Evolutionary conservation across 2,797 vertebrate species (phyloP), one percentile per base, ranked within the genome.

Genomic region (Enteromius anoplus): DNA sequence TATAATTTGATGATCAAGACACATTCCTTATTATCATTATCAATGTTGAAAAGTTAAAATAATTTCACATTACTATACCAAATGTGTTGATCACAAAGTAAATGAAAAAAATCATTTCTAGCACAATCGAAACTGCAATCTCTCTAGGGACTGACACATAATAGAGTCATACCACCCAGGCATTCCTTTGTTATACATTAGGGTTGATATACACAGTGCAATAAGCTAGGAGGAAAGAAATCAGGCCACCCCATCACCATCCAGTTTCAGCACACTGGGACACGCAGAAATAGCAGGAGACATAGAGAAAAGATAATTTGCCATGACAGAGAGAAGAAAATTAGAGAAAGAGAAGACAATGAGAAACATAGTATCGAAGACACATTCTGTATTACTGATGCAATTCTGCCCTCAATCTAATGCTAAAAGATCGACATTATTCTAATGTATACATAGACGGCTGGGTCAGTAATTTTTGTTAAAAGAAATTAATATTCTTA

Each of bases 111-210:
- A 58, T 3, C 3, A 55, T 55, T 55, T n/a, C 51, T 21, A 53
- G 51, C 51, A 9, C 19, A 53, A 53, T 3, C 19, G 11, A 40
- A 53, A 8, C 37, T n/a, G 19, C 19, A 40, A 37, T n/a, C 8
- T 69, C 11, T 45, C 11, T 23, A 45, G 37, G 0, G n/a, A 23
- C 37, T 42, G 66, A 69, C n/a, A 45, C 21, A 7, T 70, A 12
- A 66, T n/a, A 42, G 10, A 42, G 12, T 45, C 68, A 15, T 23
- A 40, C 19, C 17, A 37, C 32, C 51, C 78, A 55, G 47, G 26
- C 49, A 23, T 75, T 37, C 65, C 72, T 91, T 84, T 72, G 90
- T 91, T 86, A 91, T 86, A 81, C 84, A 89, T 88, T 86, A 84
- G 72, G 86, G 86, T 75, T 58, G 81, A 88, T 87, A 88, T 84